phyloP scores from a whole-genome alignment of 2,113 vertebrate genomes.

The Pelecanoides urinatrix region DNA sequence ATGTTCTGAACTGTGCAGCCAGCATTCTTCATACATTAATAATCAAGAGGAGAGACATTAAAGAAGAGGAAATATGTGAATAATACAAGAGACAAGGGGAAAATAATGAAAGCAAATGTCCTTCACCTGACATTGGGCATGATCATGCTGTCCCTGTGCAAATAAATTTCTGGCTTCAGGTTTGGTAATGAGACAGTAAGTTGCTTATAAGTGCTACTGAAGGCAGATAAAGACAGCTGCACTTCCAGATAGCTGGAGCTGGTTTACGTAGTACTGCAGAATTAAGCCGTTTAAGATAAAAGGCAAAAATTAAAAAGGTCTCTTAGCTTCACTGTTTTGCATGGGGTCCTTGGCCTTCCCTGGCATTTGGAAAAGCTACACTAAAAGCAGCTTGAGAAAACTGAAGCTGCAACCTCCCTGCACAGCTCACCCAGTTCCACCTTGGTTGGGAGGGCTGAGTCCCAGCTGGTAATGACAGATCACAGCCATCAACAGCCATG shows the following conservation, averaged over 20 bases:
- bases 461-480: not conserved
- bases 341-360: not conserved
- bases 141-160: conserved; percentile 30
- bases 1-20: conserved; percentile 56
- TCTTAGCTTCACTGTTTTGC: not conserved
- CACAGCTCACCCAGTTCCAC: not conserved
- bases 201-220: not conserved
- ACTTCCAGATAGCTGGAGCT: not conserved
- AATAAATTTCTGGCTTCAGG: conserved; percentile 3
- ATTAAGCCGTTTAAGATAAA: not conserved
- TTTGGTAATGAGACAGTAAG: conserved; percentile 14
- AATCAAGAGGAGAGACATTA: conserved; percentile 56
- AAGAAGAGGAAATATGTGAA: conserved; percentile 59
- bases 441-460: not conserved
- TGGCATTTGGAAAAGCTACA: not conserved
- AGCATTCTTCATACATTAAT: conserved; percentile 59
- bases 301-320: not conserved
- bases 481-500: not conserved
- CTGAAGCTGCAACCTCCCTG: not conserved
- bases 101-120: conserved; percentile 43
- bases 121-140: conserved; percentile 45
- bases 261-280: not conserved
- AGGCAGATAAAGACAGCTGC: not conserved
- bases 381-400: not conserved
- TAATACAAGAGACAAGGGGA: conserved; percentile 61